Evolutionary conservation across 2,888 invertebrate genomes (phyloP).

Genomic region (Meandrusa payeni): DNA sequence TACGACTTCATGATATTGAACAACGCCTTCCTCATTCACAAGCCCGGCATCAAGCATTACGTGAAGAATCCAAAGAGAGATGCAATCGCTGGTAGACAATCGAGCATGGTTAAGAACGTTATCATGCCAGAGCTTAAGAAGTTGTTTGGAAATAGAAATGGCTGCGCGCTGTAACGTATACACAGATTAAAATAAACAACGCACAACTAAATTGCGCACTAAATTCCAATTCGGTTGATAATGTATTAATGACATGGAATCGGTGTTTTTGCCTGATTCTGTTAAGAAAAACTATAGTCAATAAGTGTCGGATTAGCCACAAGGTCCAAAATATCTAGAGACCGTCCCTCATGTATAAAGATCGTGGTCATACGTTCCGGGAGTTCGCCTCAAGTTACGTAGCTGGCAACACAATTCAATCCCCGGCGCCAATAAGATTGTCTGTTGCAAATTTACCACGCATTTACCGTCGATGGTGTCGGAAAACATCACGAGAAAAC

Average conservation of each 20-base stretch:
- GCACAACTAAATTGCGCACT: slow-evolving; percentile 16
- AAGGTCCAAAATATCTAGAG: too few relatives aligned
- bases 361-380: too few relatives aligned
- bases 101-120: slow-evolving; percentile 87
- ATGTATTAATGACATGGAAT: slow-evolving; percentile 13
- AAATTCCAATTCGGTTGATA: slow-evolving; percentile 12
- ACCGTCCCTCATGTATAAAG: too few relatives aligned
- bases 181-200: slow-evolving; percentile 18
- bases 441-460: too few relatives aligned
- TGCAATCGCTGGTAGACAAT: slow-evolving; percentile 87
- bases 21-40: slow-evolving; percentile 95
- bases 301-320: too few relatives aligned
- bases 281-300: slow-evolving; percentile 42
- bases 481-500: too few relatives aligned
- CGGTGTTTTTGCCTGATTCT: slow-evolving; percentile 48
- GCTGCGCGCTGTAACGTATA: slow-evolving; percentile 86
- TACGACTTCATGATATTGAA: slow-evolving; percentile 96
- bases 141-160: slow-evolving; percentile 89
- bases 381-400: too few relatives aligned
- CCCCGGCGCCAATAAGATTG: slow-evolving; percentile 35
- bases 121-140: slow-evolving; percentile 93
- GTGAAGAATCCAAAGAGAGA: slow-evolving; percentile 90
- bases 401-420: too few relatives aligned
- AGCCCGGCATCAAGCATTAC: slow-evolving; percentile 93
- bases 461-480: too few relatives aligned